Evolutionary conservation across 2,113 vertebrate species (phyloP).

Genomic region (Megaleporinus macrocephalus): DNA sequence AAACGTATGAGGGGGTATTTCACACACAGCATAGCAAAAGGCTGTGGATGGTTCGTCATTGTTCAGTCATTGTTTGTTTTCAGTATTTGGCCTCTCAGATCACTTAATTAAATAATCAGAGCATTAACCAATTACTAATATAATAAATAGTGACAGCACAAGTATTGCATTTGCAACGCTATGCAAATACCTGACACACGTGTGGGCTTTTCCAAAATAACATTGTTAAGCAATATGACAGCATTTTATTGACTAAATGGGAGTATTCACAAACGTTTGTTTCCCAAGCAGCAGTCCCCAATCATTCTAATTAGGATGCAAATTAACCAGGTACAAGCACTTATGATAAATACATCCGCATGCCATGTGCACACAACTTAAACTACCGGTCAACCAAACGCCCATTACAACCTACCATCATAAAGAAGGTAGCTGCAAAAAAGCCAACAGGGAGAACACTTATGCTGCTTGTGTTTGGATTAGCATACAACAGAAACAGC

Average conservation of each 20-base stretch:
- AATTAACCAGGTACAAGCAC: not conserved
- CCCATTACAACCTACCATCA: not conserved
- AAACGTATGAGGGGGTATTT: too few species aligned
- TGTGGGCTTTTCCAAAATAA: not conserved
- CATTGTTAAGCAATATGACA: not conserved
- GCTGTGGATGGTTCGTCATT: too few species aligned
- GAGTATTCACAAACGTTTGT: not conserved
- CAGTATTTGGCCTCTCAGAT: too few species aligned
- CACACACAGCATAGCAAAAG: too few species aligned
- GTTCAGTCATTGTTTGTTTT: too few species aligned
- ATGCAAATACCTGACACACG: not conserved
- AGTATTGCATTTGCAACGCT: not conserved
- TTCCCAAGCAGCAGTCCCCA: not conserved
- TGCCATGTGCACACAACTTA: not conserved
- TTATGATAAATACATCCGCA: not conserved
- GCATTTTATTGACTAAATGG: not conserved
- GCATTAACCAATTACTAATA: not conserved
- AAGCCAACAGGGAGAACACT: not conserved
- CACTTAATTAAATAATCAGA: too few species aligned
- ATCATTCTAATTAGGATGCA: not conserved
- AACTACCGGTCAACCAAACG: not conserved
- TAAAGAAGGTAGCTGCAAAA: not conserved
- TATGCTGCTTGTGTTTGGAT: not conserved
- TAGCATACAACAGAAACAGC: not conserved
- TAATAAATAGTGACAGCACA: not conserved